Percentiles rank a stretch among this genome's conserved stretches.
Evolutionary conservation across 2,113 vertebrate genomes (phyloP).

Genomic region (Plotosus lineatus): DNA sequence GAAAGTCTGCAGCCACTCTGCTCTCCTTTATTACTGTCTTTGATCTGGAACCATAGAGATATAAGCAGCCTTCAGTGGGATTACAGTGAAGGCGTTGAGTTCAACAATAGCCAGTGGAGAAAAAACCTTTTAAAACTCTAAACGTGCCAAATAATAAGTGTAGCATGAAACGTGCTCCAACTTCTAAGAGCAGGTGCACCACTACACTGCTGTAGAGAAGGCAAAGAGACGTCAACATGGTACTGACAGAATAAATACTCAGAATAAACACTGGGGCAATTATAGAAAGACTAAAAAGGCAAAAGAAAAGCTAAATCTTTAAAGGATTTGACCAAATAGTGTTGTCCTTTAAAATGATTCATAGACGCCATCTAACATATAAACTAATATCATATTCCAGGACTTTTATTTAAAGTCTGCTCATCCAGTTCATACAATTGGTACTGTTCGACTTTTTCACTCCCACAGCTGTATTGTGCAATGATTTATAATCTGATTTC

Average conservation of each 20-base stretch:
- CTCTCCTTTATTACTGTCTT: constrained; percentile 38
- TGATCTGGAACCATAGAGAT: constrained; percentile 36
- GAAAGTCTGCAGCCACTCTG: constrained; percentile 17
- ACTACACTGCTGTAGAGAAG: neutral
- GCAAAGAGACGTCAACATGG: neutral
- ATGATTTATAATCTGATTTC: neutral
- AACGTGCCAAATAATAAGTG: constrained; percentile 20
- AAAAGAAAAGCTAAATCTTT: neutral
- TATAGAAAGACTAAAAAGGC: neutral
- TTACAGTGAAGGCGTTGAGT: constrained; percentile 30
- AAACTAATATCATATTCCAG: neutral
- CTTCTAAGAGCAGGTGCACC: constrained; percentile 33
- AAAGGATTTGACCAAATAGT: neutral
- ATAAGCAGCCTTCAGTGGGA: constrained; percentile 32
- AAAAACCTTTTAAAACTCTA: constrained; percentile 12
- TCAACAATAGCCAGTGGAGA: constrained; percentile 10
- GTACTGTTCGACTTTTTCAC: neutral
- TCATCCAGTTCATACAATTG: neutral
- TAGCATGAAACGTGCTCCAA: neutral
- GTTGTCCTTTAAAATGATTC: neutral
- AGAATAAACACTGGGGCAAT: neutral
- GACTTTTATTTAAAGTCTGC: neutral
- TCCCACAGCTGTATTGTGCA: neutral
- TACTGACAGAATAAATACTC: neutral
- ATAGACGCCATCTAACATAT: neutral